A percentile compares a stretch with the other conserved stretches of the same genome.
Conservation (phyloP, 2,113 vertebrate genomes). For the Galeopterus variegatus region DNA sequence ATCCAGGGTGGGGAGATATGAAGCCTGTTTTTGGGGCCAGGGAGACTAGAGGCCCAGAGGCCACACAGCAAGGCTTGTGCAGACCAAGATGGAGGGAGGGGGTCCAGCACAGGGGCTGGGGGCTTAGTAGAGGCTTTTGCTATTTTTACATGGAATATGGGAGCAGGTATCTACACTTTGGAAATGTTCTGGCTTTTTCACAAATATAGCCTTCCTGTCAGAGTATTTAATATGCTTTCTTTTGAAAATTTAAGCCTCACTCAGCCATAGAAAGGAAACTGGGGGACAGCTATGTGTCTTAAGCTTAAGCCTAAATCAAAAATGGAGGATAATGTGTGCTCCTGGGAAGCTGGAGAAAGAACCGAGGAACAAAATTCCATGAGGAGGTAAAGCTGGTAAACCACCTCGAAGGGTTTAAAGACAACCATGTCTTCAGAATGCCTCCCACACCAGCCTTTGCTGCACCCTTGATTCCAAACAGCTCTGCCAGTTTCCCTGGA, state of each 20-base stretch:
- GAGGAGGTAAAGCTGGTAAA: neutral
- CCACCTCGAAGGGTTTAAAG: too few relatives aligned
- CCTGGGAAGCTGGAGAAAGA: neutral
- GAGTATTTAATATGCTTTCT: neutral
- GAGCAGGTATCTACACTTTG: neutral
- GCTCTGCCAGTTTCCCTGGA: neutral
- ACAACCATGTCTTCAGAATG: neutral
- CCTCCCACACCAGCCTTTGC: neutral
- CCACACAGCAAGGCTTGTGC: too few relatives aligned
- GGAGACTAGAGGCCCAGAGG: neutral
- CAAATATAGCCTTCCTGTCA: neutral
- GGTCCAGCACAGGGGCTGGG: neutral
- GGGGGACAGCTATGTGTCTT: neutral
- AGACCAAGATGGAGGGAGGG: neutral
- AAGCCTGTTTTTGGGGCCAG: neutral
- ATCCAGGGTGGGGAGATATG: too few relatives aligned
- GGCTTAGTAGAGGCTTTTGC: neutral
- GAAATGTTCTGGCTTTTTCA: neutral
- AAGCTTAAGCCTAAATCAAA: neutral
- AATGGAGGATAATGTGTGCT: neutral
- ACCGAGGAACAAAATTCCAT: neutral
- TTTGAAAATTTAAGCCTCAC: neutral
- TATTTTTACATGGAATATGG: neutral
- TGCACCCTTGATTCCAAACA: neutral
- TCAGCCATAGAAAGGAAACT: neutral